phyloP scores from a whole-genome alignment of 2,113 vertebrate species.

The Fulica atra region DNA sequence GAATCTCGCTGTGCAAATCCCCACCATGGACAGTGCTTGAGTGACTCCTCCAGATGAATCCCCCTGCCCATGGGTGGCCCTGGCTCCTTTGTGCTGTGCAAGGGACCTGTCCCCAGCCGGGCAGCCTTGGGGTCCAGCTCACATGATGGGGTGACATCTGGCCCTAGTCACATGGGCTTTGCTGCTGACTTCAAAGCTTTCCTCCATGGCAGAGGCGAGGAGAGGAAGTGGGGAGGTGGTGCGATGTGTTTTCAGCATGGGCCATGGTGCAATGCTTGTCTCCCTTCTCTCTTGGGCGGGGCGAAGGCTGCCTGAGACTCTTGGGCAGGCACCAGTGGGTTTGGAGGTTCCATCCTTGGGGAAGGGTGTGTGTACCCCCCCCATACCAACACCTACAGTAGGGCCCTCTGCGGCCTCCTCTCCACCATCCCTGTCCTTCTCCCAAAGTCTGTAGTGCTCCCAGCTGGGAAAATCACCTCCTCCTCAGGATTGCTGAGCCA shows the following conservation, averaged over 20 bases:
- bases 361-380: not conserved
- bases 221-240: not conserved
- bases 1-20: not conserved
- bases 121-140: not conserved
- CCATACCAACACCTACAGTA: not conserved
- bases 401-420: not conserved
- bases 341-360: not conserved
- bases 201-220: accelerated
- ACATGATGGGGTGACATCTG: accelerated
- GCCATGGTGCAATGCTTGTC: not conserved
- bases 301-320: not conserved
- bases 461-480: not conserved
- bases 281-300: not conserved
- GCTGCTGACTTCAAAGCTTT: not conserved
- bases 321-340: not conserved
- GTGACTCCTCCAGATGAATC: not conserved
- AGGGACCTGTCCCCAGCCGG: no score
- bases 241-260: not conserved
- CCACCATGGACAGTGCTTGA: not conserved
- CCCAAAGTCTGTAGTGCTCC: no score
- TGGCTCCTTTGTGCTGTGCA: no score
- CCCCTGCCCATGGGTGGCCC: not conserved
- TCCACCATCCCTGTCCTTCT: not conserved
- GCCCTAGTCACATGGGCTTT: not conserved
- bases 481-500: not conserved